phyloP scores from a whole-genome alignment of 2,797 vertebrate species.

The Gallirallus australis region DNA sequence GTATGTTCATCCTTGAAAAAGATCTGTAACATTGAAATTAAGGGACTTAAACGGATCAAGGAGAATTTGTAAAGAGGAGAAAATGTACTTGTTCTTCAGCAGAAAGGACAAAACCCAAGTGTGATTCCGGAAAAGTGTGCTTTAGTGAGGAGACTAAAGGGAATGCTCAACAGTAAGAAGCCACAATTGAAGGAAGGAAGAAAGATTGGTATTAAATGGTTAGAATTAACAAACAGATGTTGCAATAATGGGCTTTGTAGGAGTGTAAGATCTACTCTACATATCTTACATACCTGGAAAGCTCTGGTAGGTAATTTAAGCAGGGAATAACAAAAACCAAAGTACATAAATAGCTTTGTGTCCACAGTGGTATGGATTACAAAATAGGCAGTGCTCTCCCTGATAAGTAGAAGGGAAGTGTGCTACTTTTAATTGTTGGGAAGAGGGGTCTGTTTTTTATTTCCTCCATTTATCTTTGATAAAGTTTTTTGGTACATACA shows the following conservation, averaged over 20 bases:
- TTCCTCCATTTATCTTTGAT: neutral
- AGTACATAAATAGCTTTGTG: neutral
- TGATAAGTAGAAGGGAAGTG: neutral
- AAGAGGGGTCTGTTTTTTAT: neutral
- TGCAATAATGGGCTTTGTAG: neutral
- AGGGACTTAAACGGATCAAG: neutral
- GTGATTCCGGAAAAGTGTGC: neutral
- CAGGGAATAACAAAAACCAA: neutral
- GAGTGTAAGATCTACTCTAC: neutral
- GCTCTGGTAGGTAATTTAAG: neutral
- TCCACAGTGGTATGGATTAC: neutral
- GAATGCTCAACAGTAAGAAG: neutral
- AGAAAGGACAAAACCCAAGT: neutral
- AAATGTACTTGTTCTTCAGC: neutral
- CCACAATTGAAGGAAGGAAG: slow-evolving; percentile 9
- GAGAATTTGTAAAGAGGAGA: neutral
- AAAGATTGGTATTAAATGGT: neutral
- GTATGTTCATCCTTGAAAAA: neutral
- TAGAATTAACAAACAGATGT: slow-evolving; percentile 17
- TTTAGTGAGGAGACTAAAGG: neutral
- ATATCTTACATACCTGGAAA: neutral
- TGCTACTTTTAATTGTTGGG: neutral
- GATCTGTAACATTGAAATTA: neutral
- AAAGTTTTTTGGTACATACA: neutral
- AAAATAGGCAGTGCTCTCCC: neutral